These are phyloP conservation scores for Daphoenositta chrysoptera DNA, from an alignment of 2,113 vertebrate genomes.

Conservation along the genomic window DNA sequence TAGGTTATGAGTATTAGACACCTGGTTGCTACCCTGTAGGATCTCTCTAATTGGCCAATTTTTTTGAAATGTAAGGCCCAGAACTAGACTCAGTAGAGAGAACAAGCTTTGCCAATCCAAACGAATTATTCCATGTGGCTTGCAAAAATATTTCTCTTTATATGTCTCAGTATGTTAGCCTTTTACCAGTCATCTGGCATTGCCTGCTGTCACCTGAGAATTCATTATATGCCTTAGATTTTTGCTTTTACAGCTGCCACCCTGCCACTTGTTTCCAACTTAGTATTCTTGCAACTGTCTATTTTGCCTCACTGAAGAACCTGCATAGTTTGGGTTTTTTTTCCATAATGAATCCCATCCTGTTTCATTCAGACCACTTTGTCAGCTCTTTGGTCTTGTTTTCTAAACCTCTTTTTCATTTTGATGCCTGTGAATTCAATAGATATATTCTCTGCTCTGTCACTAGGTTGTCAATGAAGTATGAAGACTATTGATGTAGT, in stretches of 20 bases:
- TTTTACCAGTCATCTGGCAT: neutral
- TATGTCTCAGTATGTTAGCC: neutral
- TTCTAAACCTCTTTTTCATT: neutral
- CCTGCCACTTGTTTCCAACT: neutral
- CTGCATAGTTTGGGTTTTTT: neutral
- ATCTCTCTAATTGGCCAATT: neutral
- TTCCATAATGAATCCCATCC: neutral
- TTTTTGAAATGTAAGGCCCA: neutral
- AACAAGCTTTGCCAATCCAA: neutral
- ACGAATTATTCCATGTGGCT: neutral
- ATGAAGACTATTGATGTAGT: neutral
- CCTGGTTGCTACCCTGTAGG: neutral
- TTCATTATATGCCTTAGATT: neutral
- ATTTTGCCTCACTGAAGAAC: neutral
- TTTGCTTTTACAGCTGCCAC: neutral
- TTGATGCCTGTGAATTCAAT: neutral
- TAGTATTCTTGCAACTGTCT: neutral
- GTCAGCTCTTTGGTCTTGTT: neutral
- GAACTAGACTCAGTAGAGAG: neutral
- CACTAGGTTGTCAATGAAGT: neutral
- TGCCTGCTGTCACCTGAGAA: neutral
- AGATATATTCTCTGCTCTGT: neutral
- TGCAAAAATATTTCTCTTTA: neutral
- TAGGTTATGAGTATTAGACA: neutral
- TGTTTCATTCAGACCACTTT: neutral